Evolutionary conservation across 2,888 invertebrate genomes (phyloP).

Genomic region (Drosophila rubida): DNA sequence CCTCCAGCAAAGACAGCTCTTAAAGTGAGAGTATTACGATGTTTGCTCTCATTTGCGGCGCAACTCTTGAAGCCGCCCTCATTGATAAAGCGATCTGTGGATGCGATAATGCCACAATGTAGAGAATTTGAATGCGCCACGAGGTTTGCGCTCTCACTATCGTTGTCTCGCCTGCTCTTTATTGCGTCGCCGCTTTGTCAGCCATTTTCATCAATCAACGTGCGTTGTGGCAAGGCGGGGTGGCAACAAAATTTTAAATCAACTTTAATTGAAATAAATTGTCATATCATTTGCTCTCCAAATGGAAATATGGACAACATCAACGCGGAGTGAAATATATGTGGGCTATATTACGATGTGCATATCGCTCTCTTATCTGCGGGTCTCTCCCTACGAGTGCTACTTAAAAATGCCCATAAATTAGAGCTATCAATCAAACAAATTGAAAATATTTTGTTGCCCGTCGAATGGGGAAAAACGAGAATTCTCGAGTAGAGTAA

Average conservation of each 20-base stretch:
- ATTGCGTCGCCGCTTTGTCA: conserved; percentile 30
- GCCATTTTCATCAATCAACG: conserved; percentile 62
- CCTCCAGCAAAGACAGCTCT: background rate
- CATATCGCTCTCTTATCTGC: conserved; percentile 35
- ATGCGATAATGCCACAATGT: conserved; percentile 16
- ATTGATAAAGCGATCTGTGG: conserved; percentile 25
- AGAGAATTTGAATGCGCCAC: conserved; percentile 32
- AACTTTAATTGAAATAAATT: conserved; percentile 83
- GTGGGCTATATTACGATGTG: conserved; percentile 13
- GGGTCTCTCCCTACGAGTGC: conserved; percentile 32
- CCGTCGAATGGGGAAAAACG: conserved; percentile 22
- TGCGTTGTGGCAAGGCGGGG: conserved; percentile 9
- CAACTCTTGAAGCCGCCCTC: conserved; percentile 31
- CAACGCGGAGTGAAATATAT: conserved; percentile 29
- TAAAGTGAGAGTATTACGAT: conserved; percentile 2
- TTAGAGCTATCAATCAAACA: conserved; percentile 55
- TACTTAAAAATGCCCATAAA: conserved; percentile 53
- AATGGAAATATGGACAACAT: conserved; percentile 55
- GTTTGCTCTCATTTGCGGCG: background rate
- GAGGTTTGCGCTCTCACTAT: conserved; percentile 21
- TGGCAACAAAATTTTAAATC: conserved; percentile 66
- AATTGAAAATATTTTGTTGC: conserved; percentile 51
- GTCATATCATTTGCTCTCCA: conserved; percentile 74
- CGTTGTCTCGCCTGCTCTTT: conserved; percentile 12
- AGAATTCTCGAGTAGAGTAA: conserved; percentile 37